Evolutionary conservation across 2,888 invertebrate genomes (phyloP), one percentile per base, ranked within the genome.

Genomic region (Augiades crinisus): DNA sequence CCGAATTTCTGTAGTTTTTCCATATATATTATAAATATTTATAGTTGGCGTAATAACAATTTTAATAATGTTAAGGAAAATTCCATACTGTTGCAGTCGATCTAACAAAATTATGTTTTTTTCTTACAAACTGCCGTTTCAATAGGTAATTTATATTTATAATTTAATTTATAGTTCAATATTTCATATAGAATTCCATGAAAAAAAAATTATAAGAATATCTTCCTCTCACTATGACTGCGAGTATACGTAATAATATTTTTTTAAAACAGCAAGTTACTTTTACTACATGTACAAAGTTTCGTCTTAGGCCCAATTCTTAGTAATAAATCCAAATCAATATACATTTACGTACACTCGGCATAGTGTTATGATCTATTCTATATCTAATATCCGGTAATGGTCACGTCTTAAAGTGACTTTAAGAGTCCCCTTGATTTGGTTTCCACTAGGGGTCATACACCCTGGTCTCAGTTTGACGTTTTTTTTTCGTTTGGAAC

Each of bases 401-500:
- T 69, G 91, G 92, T 91, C 93, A 93, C 92, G 93, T 92, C 91
- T 83, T 90, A 79, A 76, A 78, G 92, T 93, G 92, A 92, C 92
- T 91, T 92, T 92, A 75, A 56, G 45, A 68, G 76, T 89, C 88
- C 90, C 91, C 90, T 93, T 93, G 94, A 94, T 94, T 94, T 94
- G 94, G 94, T 93, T 94, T 94, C 92, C 93, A 93, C 91, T 92
- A 92, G 91, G 92, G 92, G 90, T 91, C 92, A 90, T 90, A 88
- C 81, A 91, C 92, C 91, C 91, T 91, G 88, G 69, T 82, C 70
- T 65, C 57, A 68, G 67, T 64, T 62, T 64, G 58, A 62, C 62
- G 62, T 67, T 69, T 58, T 62, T 27, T 67, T 69, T 58, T 67
- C 60, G 60, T 62, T 75, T 72, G 74, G 66, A 81, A 78, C 75